phyloP scores from a whole-genome alignment of 2,797 vertebrate genomes.

The Arremon brunneinucha region DNA sequence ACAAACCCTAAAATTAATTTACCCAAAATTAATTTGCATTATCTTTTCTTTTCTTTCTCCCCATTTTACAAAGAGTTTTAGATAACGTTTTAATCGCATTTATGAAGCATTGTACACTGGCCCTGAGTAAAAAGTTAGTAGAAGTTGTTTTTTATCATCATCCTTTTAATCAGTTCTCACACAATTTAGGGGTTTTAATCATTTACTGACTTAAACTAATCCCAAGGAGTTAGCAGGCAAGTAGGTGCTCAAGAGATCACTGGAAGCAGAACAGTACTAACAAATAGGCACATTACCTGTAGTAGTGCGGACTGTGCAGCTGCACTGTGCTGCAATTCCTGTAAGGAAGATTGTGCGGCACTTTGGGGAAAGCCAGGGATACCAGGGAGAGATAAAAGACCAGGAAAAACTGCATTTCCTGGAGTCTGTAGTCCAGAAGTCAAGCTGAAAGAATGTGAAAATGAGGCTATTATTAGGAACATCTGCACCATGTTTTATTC shows the following conservation, averaged over 20 bases:
- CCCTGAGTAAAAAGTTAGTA: not conserved
- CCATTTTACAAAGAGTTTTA: not conserved
- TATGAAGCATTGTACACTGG: not conserved
- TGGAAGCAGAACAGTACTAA: not conserved
- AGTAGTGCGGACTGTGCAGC: conserved; percentile 88
- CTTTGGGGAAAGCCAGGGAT: conserved; percentile 90
- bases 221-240: not conserved
- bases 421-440: conserved; percentile 86
- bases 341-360: conserved; percentile 82
- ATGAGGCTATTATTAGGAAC: not conserved
- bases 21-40: not conserved
- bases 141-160: not conserved
- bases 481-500: not conserved
- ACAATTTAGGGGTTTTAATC: not conserved
- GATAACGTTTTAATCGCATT: not conserved
- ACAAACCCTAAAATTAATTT: not conserved
- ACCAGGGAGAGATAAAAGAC: conserved; percentile 90
- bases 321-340: conserved; percentile 87
- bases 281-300: conserved; percentile 78
- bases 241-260: not conserved
- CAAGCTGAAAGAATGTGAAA: conserved; percentile 74
- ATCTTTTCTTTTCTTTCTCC: not conserved
- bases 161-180: not conserved
- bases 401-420: conserved; percentile 87
- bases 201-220: not conserved